Conservation (phyloP, 2,113 vertebrate species). For the Steatornis caripensis region DNA sequence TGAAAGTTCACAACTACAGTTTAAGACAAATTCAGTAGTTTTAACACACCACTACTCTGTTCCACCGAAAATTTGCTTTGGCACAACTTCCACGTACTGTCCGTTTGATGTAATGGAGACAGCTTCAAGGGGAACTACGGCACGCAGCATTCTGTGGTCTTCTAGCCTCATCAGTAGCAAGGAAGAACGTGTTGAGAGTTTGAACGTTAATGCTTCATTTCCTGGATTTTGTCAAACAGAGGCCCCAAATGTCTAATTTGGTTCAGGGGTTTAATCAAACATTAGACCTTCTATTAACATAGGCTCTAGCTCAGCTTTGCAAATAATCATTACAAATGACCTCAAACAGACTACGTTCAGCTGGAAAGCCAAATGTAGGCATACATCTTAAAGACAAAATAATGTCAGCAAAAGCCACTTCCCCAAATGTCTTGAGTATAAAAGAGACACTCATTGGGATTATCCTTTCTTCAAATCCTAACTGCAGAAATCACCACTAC, state of each 20-base stretch:
- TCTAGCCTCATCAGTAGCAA: not conserved
- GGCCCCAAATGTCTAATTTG: not conserved
- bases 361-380: not conserved
- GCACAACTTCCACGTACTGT: not conserved
- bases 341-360: not conserved
- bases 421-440: not conserved
- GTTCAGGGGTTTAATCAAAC: not conserved
- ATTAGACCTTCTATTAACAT: not conserved
- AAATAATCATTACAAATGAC: not conserved
- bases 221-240: not conserved
- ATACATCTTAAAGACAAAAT: not conserved
- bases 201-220: not conserved
- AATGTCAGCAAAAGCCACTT: not conserved
- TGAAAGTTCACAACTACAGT: not conserved
- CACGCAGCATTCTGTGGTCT: not conserved
- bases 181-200: not conserved
- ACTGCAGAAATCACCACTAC: not conserved
- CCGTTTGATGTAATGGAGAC: accelerated
- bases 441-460: not conserved
- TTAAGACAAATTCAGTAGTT: not conserved
- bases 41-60: not conserved
- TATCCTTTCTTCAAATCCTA: not conserved
- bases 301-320: not conserved
- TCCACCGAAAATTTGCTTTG: not conserved
- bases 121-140: not conserved